Evolutionary conservation across 2,113 vertebrate genomes (phyloP), one percentile per base, ranked within the genome.

Genomic region (Gila orcuttii): DNA sequence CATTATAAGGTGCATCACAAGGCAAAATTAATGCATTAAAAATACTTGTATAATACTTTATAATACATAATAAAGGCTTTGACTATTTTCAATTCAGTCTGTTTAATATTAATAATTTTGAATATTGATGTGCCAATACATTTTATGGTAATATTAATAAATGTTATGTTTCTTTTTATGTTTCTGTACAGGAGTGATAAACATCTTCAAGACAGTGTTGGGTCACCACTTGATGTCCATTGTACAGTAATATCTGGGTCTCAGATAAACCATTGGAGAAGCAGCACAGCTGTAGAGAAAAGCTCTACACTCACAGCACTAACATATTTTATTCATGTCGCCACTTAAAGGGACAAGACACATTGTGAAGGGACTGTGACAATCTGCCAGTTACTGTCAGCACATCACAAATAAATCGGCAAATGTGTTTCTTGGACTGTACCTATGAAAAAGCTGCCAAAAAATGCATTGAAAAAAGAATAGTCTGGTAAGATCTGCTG

Each of bases 311-410:
- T 68, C 62, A 33, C 25, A 64, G 23, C 59, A 69, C 9, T n/a
- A 31, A 31, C 45, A 88, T 85, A 66, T 69, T 85, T 88, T 71
- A 82, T 88, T 88, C 73, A 84, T 78, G 73, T 36, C 42, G 64
- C 68, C 25, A 81, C 28, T 69, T 66, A 82, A 82, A 71, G 47
- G 31, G 13, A 42, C 52, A 21, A 23, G 47, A 57, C 50, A 71
- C 25, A 73, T 52, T 39, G 73, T 71, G 47, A 77, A 36, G 55
- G 28, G 25, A 85, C 9, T 19, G 60, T 59, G 78, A 55, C 83
- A 78, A 81, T 73, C 25, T 80, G 77, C 28, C n/a, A 59, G 62
- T 82, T 59, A 60, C 42, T 64, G 23, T 80, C 76, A 79, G 19
- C 31, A 59, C 25, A 79, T 47, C n/a, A 73, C 25, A 52, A 55